These are phyloP conservation scores for Chiloscyllium plagiosum DNA, from an alignment of 2,113 vertebrate species.

Conservation along the genomic window DNA sequence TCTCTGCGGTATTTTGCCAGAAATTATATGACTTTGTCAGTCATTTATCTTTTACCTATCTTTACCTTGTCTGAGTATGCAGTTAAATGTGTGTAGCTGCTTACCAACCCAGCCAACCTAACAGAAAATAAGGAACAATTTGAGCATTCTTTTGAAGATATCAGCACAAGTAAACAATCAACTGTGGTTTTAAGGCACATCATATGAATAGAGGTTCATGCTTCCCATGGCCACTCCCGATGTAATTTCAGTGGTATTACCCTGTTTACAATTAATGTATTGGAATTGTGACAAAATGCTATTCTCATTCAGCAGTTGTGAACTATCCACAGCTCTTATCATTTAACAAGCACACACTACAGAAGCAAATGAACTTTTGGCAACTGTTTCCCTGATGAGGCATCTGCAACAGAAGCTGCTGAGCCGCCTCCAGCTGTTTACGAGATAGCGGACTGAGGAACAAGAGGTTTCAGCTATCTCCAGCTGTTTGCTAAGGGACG, in stretches of 20 bases:
- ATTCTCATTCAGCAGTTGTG: not conserved
- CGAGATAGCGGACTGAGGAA: not conserved
- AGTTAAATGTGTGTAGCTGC: too few relatives aligned
- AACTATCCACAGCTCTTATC: not conserved
- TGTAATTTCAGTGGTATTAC: not conserved
- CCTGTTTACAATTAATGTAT: not conserved
- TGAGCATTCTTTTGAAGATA: not conserved
- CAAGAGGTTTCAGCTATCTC: not conserved
- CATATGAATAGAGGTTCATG: not conserved
- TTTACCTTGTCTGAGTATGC: not conserved
- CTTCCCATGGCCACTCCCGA: not conserved
- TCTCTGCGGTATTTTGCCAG: slow-evolving; percentile 61
- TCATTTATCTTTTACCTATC: not conserved
- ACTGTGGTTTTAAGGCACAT: not conserved
- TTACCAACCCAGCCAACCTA: not conserved
- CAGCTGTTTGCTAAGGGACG: slow-evolving; percentile 25
- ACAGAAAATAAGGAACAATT: not conserved
- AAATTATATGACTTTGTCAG: slow-evolving; percentile 44
- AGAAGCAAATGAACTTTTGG: not conserved
- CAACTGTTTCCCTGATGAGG: not conserved
- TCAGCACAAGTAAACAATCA: not conserved
- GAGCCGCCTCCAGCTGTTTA: slow-evolving; percentile 33
- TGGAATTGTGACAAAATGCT: not conserved
- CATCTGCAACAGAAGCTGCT: not conserved
- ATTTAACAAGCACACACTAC: not conserved